Conservation (phyloP, 2,888 invertebrate genomes). For the Sesia bembeciformis region DNA sequence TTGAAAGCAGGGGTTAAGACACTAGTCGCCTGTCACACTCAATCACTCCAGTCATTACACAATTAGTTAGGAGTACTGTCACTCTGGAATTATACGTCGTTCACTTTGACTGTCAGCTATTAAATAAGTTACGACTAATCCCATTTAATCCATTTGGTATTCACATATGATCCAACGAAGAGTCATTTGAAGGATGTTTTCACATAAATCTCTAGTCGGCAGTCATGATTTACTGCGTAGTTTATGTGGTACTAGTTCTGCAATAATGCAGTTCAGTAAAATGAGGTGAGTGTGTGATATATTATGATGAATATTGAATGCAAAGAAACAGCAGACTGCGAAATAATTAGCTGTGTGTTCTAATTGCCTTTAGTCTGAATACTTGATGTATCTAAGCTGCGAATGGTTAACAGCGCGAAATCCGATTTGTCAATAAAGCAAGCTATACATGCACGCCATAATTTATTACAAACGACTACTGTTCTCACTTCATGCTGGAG, state of each 20-base stretch:
- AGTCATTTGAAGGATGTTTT: not conserved
- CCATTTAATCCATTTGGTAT: constrained; percentile 3
- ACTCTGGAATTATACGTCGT: constrained; percentile 22
- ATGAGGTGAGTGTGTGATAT: constrained; percentile 3
- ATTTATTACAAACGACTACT: too few species aligned
- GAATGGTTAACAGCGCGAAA: too few species aligned
- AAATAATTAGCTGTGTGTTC: constrained; percentile 4
- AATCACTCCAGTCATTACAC: constrained; percentile 30
- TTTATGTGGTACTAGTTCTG: not conserved
- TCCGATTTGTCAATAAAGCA: too few species aligned
- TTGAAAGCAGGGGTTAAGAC: not conserved
- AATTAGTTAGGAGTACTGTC: constrained; percentile 35
- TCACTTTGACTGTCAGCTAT: constrained; percentile 15
- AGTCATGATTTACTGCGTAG: not conserved
- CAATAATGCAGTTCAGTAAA: constrained; percentile 1
- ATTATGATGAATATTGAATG: constrained; percentile 2
- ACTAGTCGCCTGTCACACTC: constrained; percentile 18
- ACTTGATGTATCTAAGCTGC: not conserved
- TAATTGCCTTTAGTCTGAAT: not conserved
- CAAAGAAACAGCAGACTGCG: constrained; percentile 2
- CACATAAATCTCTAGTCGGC: not conserved
- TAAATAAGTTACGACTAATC: constrained; percentile 14
- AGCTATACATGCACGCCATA: too few species aligned
- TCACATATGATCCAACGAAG: not conserved
- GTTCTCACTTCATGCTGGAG: too few species aligned